A percentile compares a stretch with the other conserved stretches of the same genome.
Evolutionary conservation across 2,113 vertebrate genomes (phyloP).

Genomic region (Protomyctophum bolini): DNA sequence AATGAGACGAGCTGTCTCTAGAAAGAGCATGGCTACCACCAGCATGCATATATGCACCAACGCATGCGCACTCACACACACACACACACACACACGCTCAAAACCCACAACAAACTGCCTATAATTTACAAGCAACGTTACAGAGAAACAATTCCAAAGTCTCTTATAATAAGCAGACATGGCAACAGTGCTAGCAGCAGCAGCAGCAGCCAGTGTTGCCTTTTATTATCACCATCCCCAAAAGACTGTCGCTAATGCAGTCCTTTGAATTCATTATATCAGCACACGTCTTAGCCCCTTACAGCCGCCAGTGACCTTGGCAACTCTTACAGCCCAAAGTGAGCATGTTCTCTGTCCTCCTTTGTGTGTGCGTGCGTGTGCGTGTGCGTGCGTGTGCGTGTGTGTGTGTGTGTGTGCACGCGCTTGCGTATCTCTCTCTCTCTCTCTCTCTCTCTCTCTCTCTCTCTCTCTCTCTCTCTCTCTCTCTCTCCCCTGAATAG

Average conservation of each 20-base stretch:
- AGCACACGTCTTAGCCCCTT: conserved; percentile 44
- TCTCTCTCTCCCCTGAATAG: neutral
- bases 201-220: too few species aligned
- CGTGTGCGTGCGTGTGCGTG: too few species aligned
- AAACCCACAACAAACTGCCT: neutral
- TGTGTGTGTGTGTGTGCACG: too few species aligned
- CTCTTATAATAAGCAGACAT: too few species aligned
- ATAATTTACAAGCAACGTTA: too few species aligned
- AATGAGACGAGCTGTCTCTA: too few species aligned
- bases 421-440: conserved; percentile 16
- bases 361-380: neutral
- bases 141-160: too few species aligned
- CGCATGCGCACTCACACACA: neutral
- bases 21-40: too few species aligned
- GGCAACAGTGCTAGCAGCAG: too few species aligned
- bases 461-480: too few species aligned
- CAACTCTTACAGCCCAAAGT: conserved; percentile 45
- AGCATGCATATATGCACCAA: neutral
- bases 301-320: conserved; percentile 69
- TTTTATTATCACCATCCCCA: conserved; percentile 46
- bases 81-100: neutral
- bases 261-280: conserved; percentile 66
- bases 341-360: conserved; percentile 21
- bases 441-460: conserved; percentile 1
- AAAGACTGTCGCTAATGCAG: conserved; percentile 57